These are phyloP conservation scores for Eilema caniola DNA, from an alignment of 2,888 invertebrate species.

Conservation along the genomic window DNA sequence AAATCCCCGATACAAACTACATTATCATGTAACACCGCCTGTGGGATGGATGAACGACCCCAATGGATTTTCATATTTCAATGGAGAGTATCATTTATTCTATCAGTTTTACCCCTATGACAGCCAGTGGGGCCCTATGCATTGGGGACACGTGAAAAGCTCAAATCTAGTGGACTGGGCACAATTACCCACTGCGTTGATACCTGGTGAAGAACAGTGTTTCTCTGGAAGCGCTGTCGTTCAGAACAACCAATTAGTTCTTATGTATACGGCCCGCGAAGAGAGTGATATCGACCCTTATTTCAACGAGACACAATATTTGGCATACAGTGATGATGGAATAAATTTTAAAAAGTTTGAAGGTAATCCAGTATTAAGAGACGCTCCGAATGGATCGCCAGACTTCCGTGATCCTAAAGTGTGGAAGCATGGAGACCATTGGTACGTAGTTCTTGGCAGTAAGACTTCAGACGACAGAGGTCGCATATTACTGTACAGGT, in stretches of 20 bases:
- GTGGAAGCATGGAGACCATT: slow-evolving; percentile 75
- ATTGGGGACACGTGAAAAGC: slow-evolving; percentile 85
- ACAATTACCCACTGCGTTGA: slow-evolving; percentile 78
- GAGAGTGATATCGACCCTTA: slow-evolving; percentile 62
- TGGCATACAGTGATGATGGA: slow-evolving; percentile 77
- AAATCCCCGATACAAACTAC: slow-evolving; percentile 70
- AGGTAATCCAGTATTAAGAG: slow-evolving; percentile 75
- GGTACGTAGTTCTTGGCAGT: slow-evolving; percentile 79
- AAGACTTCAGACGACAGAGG: slow-evolving; percentile 71
- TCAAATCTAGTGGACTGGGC: slow-evolving; percentile 83
- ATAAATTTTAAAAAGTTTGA: slow-evolving; percentile 74
- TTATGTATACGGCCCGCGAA: slow-evolving; percentile 77
- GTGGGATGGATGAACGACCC: slow-evolving; percentile 88
- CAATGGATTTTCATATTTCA: slow-evolving; percentile 84
- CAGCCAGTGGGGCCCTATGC: slow-evolving; percentile 81
- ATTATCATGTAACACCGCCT: slow-evolving; percentile 76
- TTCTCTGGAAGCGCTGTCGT: slow-evolving; percentile 83
- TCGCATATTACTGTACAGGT: slow-evolving; percentile 76
- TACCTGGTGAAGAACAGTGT: slow-evolving; percentile 77
- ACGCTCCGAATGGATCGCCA: slow-evolving; percentile 69
- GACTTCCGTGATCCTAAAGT: slow-evolving; percentile 85
- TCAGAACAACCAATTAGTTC: slow-evolving; percentile 66
- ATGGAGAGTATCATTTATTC: slow-evolving; percentile 84
- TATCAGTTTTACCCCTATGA: slow-evolving; percentile 85
- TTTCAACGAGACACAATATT: slow-evolving; percentile 73